Conservation (phyloP, 53 echinoderm and acorn worm genomes). For the Temnopleurus reevesii region DNA sequence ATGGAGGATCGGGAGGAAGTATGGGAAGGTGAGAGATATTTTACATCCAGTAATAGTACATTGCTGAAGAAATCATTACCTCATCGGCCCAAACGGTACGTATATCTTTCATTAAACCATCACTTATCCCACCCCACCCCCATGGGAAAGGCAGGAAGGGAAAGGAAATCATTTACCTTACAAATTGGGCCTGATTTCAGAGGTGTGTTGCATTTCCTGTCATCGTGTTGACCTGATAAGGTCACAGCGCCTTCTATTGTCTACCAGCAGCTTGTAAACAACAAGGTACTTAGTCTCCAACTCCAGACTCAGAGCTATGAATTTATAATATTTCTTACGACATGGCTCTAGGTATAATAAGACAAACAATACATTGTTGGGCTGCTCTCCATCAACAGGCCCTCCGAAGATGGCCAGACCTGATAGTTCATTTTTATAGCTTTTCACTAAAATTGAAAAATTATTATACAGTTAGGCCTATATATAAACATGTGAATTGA, state of each 20-base stretch:
- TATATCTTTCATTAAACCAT: constrained; percentile 3
- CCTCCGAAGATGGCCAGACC: no score
- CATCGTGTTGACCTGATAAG: constrained; percentile 44
- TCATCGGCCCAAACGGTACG: neutral
- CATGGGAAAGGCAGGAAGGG: neutral
- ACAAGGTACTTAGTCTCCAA: neutral
- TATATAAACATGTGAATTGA: no score
- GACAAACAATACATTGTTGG: no score
- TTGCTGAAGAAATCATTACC: no score
- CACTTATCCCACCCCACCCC: neutral
- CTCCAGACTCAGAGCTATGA: neutral
- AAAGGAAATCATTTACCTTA: constrained; percentile 24
- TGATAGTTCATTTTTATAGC: no score
- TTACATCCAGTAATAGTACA: no score
- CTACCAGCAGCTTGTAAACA: constrained; percentile 17
- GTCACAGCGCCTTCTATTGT: constrained; percentile 25
- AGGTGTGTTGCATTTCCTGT: constrained; percentile 43
- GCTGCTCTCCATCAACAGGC: no score
- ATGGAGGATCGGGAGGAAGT: neutral
- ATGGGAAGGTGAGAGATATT: neutral
- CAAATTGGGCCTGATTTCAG: constrained; percentile 36
- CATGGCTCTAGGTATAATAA: neutral
- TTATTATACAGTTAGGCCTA: no score
- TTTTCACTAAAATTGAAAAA: no score
- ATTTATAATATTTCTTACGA: neutral